Evolutionary conservation across 2,797 vertebrate species (phyloP).

Genomic region (Chelmon rostratus): DNA sequence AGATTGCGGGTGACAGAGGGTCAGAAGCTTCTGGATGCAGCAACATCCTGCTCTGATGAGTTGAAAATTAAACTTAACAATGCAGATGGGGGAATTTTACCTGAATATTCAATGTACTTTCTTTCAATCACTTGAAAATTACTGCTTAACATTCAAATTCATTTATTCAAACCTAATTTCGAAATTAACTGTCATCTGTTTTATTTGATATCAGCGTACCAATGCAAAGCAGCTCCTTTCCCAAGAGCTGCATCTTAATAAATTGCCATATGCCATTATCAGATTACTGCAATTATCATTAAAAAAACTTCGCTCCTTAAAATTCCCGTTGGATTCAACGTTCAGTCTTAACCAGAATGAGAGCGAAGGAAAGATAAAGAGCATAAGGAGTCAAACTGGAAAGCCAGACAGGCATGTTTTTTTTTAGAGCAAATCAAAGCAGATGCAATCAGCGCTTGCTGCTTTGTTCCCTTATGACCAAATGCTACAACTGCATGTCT

Average conservation of each 20-base stretch:
- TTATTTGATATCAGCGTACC: not conserved
- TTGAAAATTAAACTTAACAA: not conserved
- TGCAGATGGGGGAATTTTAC: not conserved
- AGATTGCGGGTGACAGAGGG: not conserved
- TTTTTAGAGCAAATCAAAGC: slow-evolving; percentile 39
- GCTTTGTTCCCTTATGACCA: slow-evolving; percentile 9
- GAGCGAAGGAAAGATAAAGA: slow-evolving; percentile 4
- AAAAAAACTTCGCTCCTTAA: not conserved
- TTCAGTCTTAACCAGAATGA: not conserved
- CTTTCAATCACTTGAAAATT: not conserved
- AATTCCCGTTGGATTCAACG: not conserved
- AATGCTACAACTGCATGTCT: slow-evolving; percentile 9
- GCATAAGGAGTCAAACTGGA: slow-evolving; percentile 8
- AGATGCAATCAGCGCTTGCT: slow-evolving; percentile 33
- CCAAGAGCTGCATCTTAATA: not conserved
- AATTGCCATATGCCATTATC: not conserved
- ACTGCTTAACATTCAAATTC: not conserved
- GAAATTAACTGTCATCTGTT: not conserved
- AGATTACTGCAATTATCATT: not conserved
- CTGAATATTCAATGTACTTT: not conserved
- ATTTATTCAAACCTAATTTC: not conserved
- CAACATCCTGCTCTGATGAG: not conserved
- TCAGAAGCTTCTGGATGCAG: not conserved
- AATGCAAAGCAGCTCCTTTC: not conserved
- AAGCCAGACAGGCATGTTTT: slow-evolving; percentile 21